Evolutionary conservation across 1,140 invertebrate genomes (phyloP).

Genomic region (Asobara japonica): DNA sequence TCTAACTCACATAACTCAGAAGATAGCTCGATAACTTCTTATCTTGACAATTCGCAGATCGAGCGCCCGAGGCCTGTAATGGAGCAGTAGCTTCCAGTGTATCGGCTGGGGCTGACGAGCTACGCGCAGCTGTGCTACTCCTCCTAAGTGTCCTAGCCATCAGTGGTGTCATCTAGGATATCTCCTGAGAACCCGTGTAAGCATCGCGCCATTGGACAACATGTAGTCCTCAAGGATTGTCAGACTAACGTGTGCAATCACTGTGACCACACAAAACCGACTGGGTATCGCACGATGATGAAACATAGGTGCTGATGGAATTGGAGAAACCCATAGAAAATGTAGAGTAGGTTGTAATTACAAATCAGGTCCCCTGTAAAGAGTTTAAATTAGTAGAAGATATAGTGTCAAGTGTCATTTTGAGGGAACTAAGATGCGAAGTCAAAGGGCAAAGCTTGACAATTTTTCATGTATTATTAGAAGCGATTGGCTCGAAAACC

Average conservation of each 20-base stretch:
- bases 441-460: too few relatives aligned
- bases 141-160: constrained; percentile 33
- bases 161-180: constrained; percentile 32
- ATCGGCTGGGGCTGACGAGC: constrained; percentile 62
- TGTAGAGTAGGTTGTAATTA: background rate
- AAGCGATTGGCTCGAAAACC: too few relatives aligned
- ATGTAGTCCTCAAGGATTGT: background rate
- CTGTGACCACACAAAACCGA: background rate
- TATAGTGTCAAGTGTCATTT: background rate
- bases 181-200: background rate
- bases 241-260: background rate
- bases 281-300: background rate
- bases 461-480: too few relatives aligned
- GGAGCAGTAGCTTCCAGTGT: constrained; percentile 69
- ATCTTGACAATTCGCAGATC: constrained; percentile 61
- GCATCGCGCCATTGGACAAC: constrained; percentile 5
- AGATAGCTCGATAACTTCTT: constrained; percentile 33
- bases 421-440: too few relatives aligned
- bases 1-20: background rate
- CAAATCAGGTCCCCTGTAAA: background rate
- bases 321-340: constrained; percentile 1
- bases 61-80: constrained; percentile 68
- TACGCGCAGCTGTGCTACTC: constrained; percentile 40
- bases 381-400: background rate
- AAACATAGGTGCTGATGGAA: constrained; percentile 15